These are phyloP conservation scores for Pseudotriccus pelzelni DNA, from an alignment of 2,797 vertebrate species.

Conservation along the genomic window DNA sequence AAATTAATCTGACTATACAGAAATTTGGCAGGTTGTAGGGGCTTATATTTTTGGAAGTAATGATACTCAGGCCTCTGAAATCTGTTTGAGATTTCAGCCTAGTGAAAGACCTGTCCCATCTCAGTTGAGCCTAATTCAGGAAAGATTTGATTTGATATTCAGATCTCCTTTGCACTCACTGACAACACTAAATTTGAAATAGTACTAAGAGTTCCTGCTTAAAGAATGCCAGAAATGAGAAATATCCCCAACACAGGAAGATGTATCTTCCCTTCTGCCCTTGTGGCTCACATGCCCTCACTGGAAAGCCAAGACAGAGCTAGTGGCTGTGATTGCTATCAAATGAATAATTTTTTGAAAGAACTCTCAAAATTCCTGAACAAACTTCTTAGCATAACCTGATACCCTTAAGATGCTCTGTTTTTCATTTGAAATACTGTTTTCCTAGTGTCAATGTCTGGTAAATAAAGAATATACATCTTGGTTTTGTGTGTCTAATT, in stretches of 20 bases:
- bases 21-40: background rate
- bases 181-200: background rate
- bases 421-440: background rate
- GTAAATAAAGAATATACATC: background rate
- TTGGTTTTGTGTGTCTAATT: background rate
- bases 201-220: background rate
- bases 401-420: background rate
- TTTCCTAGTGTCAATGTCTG: background rate
- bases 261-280: background rate
- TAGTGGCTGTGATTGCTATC: background rate
- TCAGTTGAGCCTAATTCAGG: background rate
- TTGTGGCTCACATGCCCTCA: rapidly evolving
- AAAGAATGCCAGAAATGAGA: background rate
- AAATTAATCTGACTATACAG: background rate
- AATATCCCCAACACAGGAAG: background rate
- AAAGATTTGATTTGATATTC: background rate
- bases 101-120: background rate
- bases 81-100: background rate
- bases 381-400: background rate
- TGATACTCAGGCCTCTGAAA: background rate
- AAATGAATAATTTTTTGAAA: background rate
- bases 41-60: background rate
- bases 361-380: background rate
- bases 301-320: background rate
- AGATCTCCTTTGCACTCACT: background rate